phyloP scores from a whole-genome alignment of 2,888 invertebrate species.

The Acholoe squamosa region DNA sequence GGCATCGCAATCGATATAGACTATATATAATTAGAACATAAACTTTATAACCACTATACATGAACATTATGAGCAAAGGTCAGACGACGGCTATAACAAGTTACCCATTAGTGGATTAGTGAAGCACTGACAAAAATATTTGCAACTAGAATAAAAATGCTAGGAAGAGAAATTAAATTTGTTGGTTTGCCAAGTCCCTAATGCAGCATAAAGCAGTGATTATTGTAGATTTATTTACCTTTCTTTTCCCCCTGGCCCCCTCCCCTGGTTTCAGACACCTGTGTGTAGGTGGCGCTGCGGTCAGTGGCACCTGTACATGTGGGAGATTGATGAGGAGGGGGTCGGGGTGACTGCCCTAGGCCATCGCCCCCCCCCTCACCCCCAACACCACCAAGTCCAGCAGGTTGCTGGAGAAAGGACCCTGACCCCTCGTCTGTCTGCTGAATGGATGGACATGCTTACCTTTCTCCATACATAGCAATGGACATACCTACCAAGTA shows the following conservation, averaged over 20 bases:
- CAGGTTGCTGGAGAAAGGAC: not conserved
- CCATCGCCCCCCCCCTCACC: not conserved
- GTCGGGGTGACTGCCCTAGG: constrained; percentile 6
- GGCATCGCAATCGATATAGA: too few species aligned
- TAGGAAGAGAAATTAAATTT: too few species aligned
- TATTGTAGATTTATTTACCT: constrained; percentile 19
- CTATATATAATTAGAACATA: too few species aligned
- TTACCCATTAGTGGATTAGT: too few species aligned
- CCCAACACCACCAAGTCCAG: not conserved
- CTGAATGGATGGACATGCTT: too few species aligned
- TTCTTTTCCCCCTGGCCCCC: not conserved
- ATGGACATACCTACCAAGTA: too few species aligned
- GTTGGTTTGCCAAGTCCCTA: not conserved
- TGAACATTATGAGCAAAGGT: too few species aligned
- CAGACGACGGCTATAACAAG: too few species aligned
- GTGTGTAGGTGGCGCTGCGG: not conserved
- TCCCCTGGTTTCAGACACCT: not conserved
- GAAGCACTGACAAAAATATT: too few species aligned
- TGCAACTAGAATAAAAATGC: not conserved
- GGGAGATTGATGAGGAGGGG: constrained; percentile 20
- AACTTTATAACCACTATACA: too few species aligned
- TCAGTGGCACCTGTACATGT: not conserved
- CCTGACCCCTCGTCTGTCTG: too few species aligned
- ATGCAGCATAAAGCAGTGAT: not conserved
- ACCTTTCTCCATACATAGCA: too few species aligned